phyloP scores from a whole-genome alignment of 2,113 vertebrate species.

The Petrocephalus microphthalmus region DNA sequence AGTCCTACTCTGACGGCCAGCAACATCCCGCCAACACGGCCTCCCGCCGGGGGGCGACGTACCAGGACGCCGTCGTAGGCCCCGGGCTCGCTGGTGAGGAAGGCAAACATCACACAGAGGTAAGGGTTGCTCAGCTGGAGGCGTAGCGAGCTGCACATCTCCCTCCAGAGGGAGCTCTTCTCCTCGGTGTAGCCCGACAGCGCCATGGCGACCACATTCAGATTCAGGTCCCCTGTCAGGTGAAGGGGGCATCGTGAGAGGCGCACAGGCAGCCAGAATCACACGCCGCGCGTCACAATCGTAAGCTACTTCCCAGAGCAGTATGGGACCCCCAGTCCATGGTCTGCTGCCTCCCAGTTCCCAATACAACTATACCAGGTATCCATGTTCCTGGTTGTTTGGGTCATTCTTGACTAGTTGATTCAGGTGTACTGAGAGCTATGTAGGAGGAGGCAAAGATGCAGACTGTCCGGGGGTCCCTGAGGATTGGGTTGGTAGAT shows the following conservation, averaged over 20 bases:
- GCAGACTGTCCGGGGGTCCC: not conserved
- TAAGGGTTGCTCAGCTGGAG: slow-evolving; percentile 90
- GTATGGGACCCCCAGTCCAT: not conserved
- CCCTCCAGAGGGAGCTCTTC: slow-evolving; percentile 92
- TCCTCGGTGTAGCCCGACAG: slow-evolving; percentile 94
- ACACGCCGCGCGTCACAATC: too few species aligned
- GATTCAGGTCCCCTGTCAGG: slow-evolving; percentile 81
- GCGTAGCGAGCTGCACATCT: slow-evolving; percentile 94
- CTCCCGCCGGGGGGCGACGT: slow-evolving; percentile 30
- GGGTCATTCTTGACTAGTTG: not conserved
- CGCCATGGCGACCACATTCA: slow-evolving; percentile 98
- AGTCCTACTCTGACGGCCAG: not conserved
- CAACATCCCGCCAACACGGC: not conserved
- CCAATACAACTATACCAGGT: not conserved
- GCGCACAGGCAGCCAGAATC: not conserved
- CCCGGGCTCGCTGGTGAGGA: slow-evolving; percentile 91
- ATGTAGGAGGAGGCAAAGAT: not conserved
- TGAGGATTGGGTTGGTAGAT: not conserved
- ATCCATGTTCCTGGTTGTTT: not conserved
- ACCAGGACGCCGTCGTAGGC: slow-evolving; percentile 93
- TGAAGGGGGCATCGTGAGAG: not conserved
- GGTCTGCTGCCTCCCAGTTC: not conserved
- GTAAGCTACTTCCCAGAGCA: not conserved
- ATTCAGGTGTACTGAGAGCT: not conserved
- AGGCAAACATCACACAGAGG: slow-evolving; percentile 94